Percentiles rank a stretch among this genome's conserved stretches.
phyloP scores from a whole-genome alignment of 2,888 invertebrate species.

The Romanomermis culicivorax region DNA sequence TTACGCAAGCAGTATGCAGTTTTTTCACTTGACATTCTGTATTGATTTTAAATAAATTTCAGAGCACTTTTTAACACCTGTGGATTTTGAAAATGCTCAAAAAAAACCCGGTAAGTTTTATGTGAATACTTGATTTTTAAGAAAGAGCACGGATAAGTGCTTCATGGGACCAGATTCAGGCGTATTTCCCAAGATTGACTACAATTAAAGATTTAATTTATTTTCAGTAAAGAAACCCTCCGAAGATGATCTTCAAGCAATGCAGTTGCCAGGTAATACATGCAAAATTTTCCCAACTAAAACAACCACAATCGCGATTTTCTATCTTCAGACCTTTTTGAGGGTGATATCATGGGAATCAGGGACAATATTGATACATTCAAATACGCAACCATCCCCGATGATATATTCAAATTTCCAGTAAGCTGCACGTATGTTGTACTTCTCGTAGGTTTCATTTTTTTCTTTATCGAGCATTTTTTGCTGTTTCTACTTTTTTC shows the following conservation, averaged over 20 bases:
- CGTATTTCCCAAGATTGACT: background rate
- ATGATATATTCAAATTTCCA: slow-evolving; percentile 17
- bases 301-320: background rate
- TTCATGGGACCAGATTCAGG: background rate
- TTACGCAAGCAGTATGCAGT: too few relatives aligned
- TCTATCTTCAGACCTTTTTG: slow-evolving; percentile 35
- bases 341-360: slow-evolving; percentile 40
- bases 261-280: slow-evolving; percentile 7
- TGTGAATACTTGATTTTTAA: too few relatives aligned
- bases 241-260: slow-evolving; percentile 8
- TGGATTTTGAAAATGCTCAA: slow-evolving; percentile 5
- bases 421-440: slow-evolving; percentile 10
- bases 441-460: background rate
- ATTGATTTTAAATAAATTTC: too few relatives aligned
- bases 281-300: background rate
- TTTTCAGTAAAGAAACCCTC: slow-evolving; percentile 7
- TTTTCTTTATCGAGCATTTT: background rate
- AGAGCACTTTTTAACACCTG: slow-evolving; percentile 6
- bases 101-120: slow-evolving; percentile 5
- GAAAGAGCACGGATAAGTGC: too few relatives aligned
- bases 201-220: background rate
- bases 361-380: slow-evolving; percentile 13
- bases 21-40: too few relatives aligned
- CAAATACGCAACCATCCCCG: slow-evolving; percentile 12
- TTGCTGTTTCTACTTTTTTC: slow-evolving; percentile 5